Base-by-base conservation (phyloP, 1,140 invertebrate species). In the Magallana angulata region DNA sequence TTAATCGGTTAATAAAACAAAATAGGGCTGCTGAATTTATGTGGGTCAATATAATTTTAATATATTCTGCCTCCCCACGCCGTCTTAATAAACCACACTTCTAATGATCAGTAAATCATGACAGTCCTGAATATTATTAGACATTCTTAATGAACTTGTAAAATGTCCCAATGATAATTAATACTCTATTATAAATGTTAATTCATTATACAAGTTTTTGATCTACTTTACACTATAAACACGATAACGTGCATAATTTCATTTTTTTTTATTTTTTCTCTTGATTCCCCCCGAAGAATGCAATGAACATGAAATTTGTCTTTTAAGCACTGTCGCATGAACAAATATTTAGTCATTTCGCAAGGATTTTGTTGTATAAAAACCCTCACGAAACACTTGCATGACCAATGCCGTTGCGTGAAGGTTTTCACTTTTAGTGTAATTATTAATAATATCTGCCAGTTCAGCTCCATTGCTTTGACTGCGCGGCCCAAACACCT, bases 1-100 rank as follows among this genome's bases (percentile, higher is more conserved):
- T 76, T 76, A 76, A 76, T 76, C 68, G 68, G 68, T 76, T 76
- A 76, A 76, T 76, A 76, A 76, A 76, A 76, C 68, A 76, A 76
- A 76, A 24, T 7, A 76, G 36, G 68, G 68, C 68, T 76, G 24
- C 7, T 30, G 8, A 76, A 76, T 30, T 12, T 76, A 76, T 30
- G 24, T 76, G 68, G 68, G 68, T 30, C 68, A 76, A 76, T 30
- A 36, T 76, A 30, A 36, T 76, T 76, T 12, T 76, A 76, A 76
- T 76, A 76, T 76, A 76, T 76, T 76, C 68, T 30, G 68, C 68
- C 68, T 76, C 68, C 68, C 68, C 24, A 76, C 68, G 36, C 68
- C 68, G 24, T 4, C 36, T 48, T 24, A 76, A 11, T 30, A 36
- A 76, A 76, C 68, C 68, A 12, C 68, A 76, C 24, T 62, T n/a